Conservation (phyloP, 2,888 invertebrate species). For the Pyrocoelia pectoralis region DNA sequence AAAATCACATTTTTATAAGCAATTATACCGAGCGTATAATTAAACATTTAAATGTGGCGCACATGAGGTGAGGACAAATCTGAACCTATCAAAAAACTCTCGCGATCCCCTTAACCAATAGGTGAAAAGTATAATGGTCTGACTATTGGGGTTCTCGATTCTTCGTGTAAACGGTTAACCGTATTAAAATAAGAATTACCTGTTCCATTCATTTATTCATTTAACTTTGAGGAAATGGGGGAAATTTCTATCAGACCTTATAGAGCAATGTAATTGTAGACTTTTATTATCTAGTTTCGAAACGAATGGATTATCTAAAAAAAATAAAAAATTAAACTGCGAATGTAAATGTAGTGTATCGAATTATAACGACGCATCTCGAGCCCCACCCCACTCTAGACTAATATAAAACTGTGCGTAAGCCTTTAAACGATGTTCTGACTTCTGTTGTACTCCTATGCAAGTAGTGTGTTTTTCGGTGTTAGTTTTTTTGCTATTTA, state of each 20-base stretch:
- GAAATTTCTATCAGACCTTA: no score
- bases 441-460: background rate
- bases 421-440: constrained; percentile 20
- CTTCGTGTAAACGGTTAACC: background rate
- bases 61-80: constrained; percentile 42
- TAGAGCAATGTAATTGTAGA: no score
- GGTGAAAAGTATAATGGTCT: constrained; percentile 46
- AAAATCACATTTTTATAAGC: background rate
- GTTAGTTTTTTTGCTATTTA: constrained; percentile 32
- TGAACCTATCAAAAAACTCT: constrained; percentile 31
- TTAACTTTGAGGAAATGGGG: no score
- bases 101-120: constrained; percentile 40
- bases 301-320: background rate
- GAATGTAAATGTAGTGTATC: background rate
- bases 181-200: background rate
- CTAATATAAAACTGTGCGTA: constrained; percentile 42
- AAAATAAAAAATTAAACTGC: background rate
- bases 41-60: constrained; percentile 42
- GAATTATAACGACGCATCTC: constrained; percentile 11
- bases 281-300: background rate
- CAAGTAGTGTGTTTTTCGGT: constrained; percentile 19
- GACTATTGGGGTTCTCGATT: constrained; percentile 43
- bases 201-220: no score
- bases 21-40: constrained; percentile 12
- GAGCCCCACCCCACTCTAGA: constrained; percentile 32